These are phyloP conservation scores for Crotalus viridis DNA, from an alignment of 2,113 vertebrate species.

Conservation along the genomic window DNA sequence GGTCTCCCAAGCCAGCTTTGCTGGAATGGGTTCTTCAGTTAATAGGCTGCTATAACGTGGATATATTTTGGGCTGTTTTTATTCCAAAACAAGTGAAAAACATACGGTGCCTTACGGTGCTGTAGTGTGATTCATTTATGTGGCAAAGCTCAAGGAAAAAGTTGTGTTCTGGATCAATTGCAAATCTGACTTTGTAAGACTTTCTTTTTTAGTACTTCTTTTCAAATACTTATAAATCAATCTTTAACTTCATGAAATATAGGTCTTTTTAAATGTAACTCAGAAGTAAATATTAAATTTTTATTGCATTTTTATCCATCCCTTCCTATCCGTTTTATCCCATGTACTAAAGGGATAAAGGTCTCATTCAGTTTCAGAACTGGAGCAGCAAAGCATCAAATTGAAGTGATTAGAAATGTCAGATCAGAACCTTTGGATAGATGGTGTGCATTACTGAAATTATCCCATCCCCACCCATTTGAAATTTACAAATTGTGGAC, in stretches of 20 bases:
- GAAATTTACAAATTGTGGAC: neutral
- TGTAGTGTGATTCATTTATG: neutral
- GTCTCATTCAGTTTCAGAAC: neutral
- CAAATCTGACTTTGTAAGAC: neutral
- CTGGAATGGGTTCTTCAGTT: constrained; percentile 40
- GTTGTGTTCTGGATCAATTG: neutral
- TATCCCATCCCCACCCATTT: neutral
- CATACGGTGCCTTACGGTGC: constrained; percentile 24
- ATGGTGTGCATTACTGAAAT: neutral
- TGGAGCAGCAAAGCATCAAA: neutral
- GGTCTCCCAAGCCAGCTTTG: neutral
- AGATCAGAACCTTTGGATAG: neutral
- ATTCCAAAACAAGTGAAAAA: constrained; percentile 9
- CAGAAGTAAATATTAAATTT: neutral
- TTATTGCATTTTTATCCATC: neutral
- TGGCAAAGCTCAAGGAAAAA: constrained; percentile 39
- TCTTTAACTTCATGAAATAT: constrained; percentile 25
- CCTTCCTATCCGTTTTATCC: neutral
- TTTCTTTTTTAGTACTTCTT: neutral
- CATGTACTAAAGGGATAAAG: neutral
- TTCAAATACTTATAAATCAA: neutral
- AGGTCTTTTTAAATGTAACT: neutral
- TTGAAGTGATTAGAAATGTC: neutral
- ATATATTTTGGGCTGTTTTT: constrained; percentile 12
- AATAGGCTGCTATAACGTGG: constrained; percentile 4